A percentile compares a stretch with the other conserved stretches of the same genome.
Evolutionary conservation across 2,113 vertebrate genomes (phyloP).

Genomic region (Caranx ignobilis): DNA sequence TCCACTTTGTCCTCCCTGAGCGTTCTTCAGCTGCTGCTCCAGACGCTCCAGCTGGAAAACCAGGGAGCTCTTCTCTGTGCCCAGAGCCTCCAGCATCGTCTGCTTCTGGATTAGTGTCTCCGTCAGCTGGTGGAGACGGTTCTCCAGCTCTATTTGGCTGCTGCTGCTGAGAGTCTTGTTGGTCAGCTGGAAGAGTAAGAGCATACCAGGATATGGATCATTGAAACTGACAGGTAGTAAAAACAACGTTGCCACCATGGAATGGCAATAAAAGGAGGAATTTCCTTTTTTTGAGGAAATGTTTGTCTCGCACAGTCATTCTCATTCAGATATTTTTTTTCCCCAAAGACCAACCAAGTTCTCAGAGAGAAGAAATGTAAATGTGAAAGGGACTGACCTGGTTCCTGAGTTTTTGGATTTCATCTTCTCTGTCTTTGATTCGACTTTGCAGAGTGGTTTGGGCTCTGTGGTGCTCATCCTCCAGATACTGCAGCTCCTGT

Average conservation of each 20-base stretch:
- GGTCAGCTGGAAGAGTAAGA: conserved; percentile 86
- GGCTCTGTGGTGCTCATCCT: conserved; percentile 93
- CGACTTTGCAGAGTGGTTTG: conserved; percentile 93
- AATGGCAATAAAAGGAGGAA: neutral
- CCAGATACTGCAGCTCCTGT: conserved; percentile 92
- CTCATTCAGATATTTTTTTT: too few relatives aligned
- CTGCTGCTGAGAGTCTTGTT: conserved; percentile 94
- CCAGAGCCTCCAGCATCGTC: conserved; percentile 97
- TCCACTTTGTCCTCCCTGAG: conserved; percentile 82
- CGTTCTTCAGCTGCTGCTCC: conserved; percentile 90
- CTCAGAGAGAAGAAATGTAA: too few relatives aligned
- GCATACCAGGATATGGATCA: neutral
- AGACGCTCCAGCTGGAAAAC: conserved; percentile 96
- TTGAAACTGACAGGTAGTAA: neutral
- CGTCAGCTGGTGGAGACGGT: conserved; percentile 94
- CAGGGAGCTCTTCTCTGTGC: conserved; percentile 96
- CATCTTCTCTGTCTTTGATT: conserved; percentile 96
- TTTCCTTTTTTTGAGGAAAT: neutral
- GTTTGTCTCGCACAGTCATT: too few relatives aligned
- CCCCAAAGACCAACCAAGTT: neutral
- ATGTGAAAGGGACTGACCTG: conserved; percentile 78
- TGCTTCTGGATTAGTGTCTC: conserved; percentile 99
- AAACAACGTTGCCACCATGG: neutral
- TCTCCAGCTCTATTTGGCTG: conserved; percentile 94
- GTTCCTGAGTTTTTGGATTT: conserved; percentile 98